These are phyloP conservation scores for Tricholauxania praeusta DNA, from an alignment of 2,888 invertebrate species.

Conservation along the genomic window DNA sequence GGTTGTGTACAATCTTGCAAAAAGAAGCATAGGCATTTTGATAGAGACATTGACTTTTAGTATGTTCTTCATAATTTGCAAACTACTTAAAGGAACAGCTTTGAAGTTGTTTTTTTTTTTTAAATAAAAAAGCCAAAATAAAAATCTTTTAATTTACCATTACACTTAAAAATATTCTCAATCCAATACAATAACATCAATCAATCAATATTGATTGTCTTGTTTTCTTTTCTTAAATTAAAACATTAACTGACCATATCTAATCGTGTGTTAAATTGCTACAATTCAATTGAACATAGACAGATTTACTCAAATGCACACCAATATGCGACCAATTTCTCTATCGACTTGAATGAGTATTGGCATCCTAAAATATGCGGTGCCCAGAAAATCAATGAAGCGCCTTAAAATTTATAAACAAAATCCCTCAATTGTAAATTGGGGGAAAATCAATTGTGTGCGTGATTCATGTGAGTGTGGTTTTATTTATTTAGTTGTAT, in stretches of 20 bases:
- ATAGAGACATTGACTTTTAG: too few relatives aligned
- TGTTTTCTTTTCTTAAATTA: conserved; percentile 9
- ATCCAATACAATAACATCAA: too few relatives aligned
- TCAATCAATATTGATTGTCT: background rate
- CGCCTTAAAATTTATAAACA: conserved; percentile 5
- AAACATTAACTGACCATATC: conserved; percentile 33
- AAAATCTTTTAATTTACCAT: too few relatives aligned
- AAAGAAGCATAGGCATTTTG: too few relatives aligned
- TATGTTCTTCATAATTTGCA: too few relatives aligned
- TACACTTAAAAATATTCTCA: too few relatives aligned
- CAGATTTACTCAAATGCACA: background rate
- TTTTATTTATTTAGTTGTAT: background rate
- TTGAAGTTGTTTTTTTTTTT: too few relatives aligned
- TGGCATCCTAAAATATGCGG: background rate
- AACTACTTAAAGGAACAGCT: too few relatives aligned
- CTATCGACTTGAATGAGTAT: background rate
- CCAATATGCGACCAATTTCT: background rate
- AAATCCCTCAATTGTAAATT: background rate
- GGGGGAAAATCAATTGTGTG: background rate
- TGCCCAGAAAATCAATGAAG: conserved; percentile 8
- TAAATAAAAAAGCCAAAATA: too few relatives aligned
- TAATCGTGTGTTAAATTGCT: conserved; percentile 49
- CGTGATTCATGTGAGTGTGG: background rate
- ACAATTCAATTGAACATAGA: conserved; percentile 37
- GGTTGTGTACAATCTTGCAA: too few relatives aligned